Percentiles rank a stretch among this genome's conserved stretches.
phyloP scores from a whole-genome alignment of 2,113 vertebrate species.

The Pavo muticus region DNA sequence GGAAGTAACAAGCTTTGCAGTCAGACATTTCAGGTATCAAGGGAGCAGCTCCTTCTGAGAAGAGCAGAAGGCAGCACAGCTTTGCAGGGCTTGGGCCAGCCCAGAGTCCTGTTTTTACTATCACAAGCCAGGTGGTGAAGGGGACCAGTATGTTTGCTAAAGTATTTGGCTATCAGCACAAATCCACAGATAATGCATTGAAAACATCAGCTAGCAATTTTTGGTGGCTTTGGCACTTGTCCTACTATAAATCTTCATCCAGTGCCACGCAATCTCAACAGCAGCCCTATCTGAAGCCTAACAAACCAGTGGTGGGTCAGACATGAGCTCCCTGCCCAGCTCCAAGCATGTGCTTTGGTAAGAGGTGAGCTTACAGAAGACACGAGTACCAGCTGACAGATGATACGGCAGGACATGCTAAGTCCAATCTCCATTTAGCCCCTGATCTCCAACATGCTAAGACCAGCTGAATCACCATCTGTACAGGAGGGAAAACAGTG shows the following conservation, averaged over 20 bases:
- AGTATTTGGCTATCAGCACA: neutral
- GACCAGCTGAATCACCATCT: constrained; percentile 37
- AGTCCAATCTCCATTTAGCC: neutral
- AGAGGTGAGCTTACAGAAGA: neutral
- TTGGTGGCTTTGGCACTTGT: neutral
- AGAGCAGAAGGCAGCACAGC: neutral
- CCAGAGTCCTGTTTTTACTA: neutral
- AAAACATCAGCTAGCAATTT: neutral
- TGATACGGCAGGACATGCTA: neutral
- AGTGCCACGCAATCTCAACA: neutral
- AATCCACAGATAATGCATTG: neutral
- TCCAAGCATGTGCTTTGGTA: neutral
- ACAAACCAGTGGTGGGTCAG: neutral
- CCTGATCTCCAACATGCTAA: constrained; percentile 16
- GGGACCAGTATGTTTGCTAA: neutral
- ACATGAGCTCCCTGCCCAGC: neutral
- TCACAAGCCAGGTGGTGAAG: neutral
- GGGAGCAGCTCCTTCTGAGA: neutral
- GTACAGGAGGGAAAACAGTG: neutral
- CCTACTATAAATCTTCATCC: neutral
- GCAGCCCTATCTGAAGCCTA: neutral
- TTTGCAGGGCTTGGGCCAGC: neutral
- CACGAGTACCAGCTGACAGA: neutral
- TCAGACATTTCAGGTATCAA: neutral
- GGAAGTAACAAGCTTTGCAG: neutral